Base-by-base conservation (phyloP, 2,113 vertebrate species). In the Chrysochloris asiatica region DNA sequence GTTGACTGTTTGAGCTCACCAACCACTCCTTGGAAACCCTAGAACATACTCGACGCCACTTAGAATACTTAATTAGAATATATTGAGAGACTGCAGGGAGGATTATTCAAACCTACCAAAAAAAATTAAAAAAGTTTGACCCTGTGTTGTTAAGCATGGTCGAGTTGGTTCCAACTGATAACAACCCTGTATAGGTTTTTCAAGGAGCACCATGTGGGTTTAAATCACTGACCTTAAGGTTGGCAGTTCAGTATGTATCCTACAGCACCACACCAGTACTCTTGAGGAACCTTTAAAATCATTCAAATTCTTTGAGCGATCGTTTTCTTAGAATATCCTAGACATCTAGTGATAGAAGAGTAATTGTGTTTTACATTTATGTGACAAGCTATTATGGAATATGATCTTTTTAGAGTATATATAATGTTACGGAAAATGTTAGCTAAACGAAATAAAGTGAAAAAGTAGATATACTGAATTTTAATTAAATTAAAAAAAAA, bases 261-360 rank as follows among this genome's bases (percentile, higher is more conserved):
- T n/a, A n/a, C n/a, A n/a, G n/a, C n/a, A n/a, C n/a, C n/a, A n/a
- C n/a, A n/a, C n/a, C n/a, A n/a, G n/a, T n/a, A n/a, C n/a, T n/a
- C n/a, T n/a, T n/a, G 16, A 80, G 72, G 11, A 52, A 26, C 45
- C 48, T 76, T 82, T 67, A 88, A 88, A 85, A 82, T 26, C 21
- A 83, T 45, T 50, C 43, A 78, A 33, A 56, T 81, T 90, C 56
- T 81, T 90, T 59, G 48, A 73, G 67, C 19, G 50, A 12, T 76
- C 10, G 2, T 54, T 43, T 61, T 77, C 59, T 83, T 94, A 38
- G 84, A 79, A 54, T 91, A 84, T 56, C 65, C 47, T 84, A 83
- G 77, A 61, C 33, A 33, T 30, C 48, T 73, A 73, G 50, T 38
- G 50, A 59, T n/a, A 77, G 56, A 45, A 36, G 67, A 54, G 83